Evolutionary conservation across 2,113 vertebrate genomes (phyloP), one percentile per base, ranked within the genome.

Genomic region (Bos indicus): DNA sequence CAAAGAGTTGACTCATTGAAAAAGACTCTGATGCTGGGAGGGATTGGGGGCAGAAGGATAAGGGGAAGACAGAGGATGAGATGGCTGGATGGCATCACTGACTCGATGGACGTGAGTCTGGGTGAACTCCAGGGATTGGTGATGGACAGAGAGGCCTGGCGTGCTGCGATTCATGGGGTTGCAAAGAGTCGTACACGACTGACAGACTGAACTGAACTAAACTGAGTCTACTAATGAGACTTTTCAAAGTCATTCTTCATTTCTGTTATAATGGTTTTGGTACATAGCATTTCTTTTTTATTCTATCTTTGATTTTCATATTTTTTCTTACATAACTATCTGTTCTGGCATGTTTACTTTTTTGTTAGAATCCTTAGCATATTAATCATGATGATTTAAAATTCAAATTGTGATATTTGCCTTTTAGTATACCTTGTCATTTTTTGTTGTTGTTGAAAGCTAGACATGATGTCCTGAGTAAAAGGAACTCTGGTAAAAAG

Each of bases 391-490:
- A 57, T 83, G n/a, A 71, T 40, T 94, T 90, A 48, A 71, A 82
- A 89, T 88, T 56, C 36, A 40, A 52, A 33, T 23, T 40, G 57
- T 64, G 40, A 11, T 21, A 60, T 78, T 86, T 85, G 2, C 21
- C 23, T 80, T 88, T 52, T 51, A n/a, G 40, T 71, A 74, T 88
- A 51, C n/a, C 90, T 88, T 51, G 43, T 40, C 40, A 57, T 36
- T 81, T 92, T 92, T 77, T 77, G 33, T n/a, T n/a, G 15, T 80
- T 82, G 52, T 74, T 92, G 90, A 92, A 88, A 96, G 77, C n/a
- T 71, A 28, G 59, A 71, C 6, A 43, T 33, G 43, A 87, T 51
- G 3, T 81, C 19, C 26, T 92, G 7, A 19, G 16, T 67, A 56
- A 80, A 87, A 92, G 2, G 10, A 30, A 25, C 16, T 46, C 30